Base-by-base conservation (phyloP, 2,113 vertebrate genomes). In the Platanista minor region DNA sequence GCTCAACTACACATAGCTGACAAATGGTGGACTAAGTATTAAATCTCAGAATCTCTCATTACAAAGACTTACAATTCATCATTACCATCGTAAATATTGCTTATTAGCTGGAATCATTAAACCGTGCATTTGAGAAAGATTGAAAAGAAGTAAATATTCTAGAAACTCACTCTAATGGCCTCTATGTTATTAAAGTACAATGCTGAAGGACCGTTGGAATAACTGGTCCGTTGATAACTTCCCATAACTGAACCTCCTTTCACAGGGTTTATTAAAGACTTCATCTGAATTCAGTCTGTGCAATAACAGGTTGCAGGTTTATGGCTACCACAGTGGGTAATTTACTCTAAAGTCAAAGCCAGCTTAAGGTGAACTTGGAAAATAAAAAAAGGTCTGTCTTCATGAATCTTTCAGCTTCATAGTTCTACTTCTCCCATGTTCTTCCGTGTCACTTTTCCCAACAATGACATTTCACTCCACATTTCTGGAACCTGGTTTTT, bases 261-360 rank as follows among this genome's bases (percentile, higher is more conserved):
- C 92, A 62, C 23, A 74, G 59, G 41, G n/a, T 85, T 87, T 83
- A 54, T 81, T 95, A 25, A 13, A 69, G 72, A 69, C n/a, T 67
- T 92, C 82, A 71, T 95, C 91, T 97, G 97, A 89, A 95, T 91
- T 96, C 57, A 61, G 64, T 43, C 66, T 82, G 46, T 78, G 89
- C 83, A 91, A 57, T 86, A 86, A 78, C 69, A 86, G 72, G 67
- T 88, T 94, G 69, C 92, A 97, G 67, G 96, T 83, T 95, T 96
- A 97, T 59, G 87, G 67, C 33, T 67, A 82, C 41, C 54, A 33
- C 23, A 21, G 33, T 87, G 80, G 87, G 46, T 92, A 91, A 96
- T 96, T 96, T 88, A 78, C 46, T 59, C 87, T 83, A 41, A 96
- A 91, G 91, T 91, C 82, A 91, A 80, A 96, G 71, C 59, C 77